These are phyloP conservation scores for Stegostoma tigrinum DNA, from an alignment of 2,113 vertebrate species.

Conservation along the genomic window DNA sequence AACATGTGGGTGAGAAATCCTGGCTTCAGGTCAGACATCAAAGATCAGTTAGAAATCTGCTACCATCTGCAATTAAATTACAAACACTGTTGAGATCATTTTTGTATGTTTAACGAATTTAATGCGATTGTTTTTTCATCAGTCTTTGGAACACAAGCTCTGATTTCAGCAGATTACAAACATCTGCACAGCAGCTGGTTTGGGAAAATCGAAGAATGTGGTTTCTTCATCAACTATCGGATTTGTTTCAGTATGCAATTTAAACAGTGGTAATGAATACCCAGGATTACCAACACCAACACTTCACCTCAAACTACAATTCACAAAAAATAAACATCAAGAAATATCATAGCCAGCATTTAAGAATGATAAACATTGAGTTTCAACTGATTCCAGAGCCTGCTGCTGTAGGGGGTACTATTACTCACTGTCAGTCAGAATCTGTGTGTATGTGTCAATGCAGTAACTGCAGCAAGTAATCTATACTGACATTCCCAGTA, in stretches of 20 bases:
- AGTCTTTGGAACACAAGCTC: conserved; percentile 1
- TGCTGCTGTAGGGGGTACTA: neutral
- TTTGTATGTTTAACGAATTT: neutral
- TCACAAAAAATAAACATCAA: neutral
- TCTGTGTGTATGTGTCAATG: neutral
- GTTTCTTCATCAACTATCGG: neutral
- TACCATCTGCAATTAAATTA: conserved; percentile 32
- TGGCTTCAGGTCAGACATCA: conserved; percentile 7
- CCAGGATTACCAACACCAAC: neutral
- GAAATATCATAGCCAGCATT: neutral
- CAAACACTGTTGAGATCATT: conserved; percentile 10
- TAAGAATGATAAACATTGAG: neutral
- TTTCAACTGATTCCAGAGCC: neutral
- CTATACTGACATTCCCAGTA: neutral
- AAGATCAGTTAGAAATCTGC: conserved; percentile 28
- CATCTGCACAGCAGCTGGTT: conserved; percentile 12
- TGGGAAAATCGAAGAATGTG: neutral
- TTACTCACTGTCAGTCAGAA: neutral
- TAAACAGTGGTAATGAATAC: neutral
- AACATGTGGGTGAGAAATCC: conserved; percentile 2
- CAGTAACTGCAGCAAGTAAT: neutral
- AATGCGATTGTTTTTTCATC: conserved; percentile 28
- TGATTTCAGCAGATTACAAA: conserved; percentile 12
- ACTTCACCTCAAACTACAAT: neutral
- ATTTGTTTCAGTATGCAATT: neutral